These are phyloP conservation scores for Baccha elongata DNA, from an alignment of 2,888 invertebrate species.

Conservation along the genomic window DNA sequence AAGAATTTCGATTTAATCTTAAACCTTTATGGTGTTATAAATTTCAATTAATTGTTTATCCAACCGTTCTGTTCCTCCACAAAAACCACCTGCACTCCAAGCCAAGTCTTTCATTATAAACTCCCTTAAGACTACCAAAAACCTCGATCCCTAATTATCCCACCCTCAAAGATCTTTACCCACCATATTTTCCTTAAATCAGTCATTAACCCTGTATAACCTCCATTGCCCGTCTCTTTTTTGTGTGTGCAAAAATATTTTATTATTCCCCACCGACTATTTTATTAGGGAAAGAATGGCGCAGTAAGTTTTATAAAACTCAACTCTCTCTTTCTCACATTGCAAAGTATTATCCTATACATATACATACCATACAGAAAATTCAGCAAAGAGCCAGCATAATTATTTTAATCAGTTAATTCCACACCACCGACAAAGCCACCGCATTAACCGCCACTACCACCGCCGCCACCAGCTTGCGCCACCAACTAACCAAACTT, in stretches of 20 bases:
- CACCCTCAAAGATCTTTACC: constrained; percentile 5
- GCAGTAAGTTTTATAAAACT: constrained; percentile 55
- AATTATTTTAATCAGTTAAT: constrained; percentile 74
- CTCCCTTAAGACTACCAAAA: constrained; percentile 8
- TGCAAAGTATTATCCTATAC: background rate
- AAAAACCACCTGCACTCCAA: background rate
- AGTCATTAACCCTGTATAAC: constrained; percentile 45
- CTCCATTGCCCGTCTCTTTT: background rate
- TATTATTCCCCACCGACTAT: constrained; percentile 21
- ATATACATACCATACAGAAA: constrained; percentile 8
- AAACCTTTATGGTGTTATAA: constrained; percentile 3
- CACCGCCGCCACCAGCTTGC: constrained; percentile 38
- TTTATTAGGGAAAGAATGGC: constrained; percentile 9
- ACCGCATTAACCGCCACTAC: constrained; percentile 67
- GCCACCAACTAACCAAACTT: constrained; percentile 70
- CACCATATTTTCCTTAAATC: constrained; percentile 53
- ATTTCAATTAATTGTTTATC: constrained; percentile 23
- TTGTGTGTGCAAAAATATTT: constrained; percentile 46
- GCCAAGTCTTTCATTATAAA: background rate
- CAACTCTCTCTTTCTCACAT: constrained; percentile 6
- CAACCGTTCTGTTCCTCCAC: background rate
- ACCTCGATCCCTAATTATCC: constrained; percentile 48
- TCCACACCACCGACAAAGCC: constrained; percentile 72
- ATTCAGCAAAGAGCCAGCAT: constrained; percentile 58
- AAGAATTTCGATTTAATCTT: background rate